These are phyloP conservation scores for Hippocampus kuda DNA, from an alignment of 2,797 vertebrate species.

Conservation along the genomic window DNA sequence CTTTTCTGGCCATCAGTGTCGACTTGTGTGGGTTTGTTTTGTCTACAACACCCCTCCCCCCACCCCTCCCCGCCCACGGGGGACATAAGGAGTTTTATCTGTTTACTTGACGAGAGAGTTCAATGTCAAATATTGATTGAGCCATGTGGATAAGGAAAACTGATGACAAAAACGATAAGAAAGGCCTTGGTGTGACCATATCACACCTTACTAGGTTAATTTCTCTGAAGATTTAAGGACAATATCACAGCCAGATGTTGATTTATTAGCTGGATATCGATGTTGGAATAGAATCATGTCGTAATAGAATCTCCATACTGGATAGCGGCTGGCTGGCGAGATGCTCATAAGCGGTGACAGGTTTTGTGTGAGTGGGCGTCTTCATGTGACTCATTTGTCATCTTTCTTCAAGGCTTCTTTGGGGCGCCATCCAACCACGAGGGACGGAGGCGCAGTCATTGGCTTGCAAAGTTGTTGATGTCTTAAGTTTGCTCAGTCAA, in stretches of 20 bases:
- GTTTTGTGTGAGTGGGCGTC: slow-evolving; percentile 56
- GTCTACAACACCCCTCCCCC: slow-evolving; percentile 37
- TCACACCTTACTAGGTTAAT: slow-evolving; percentile 5
- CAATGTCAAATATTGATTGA: slow-evolving; percentile 33
- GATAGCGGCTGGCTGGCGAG: slow-evolving; percentile 38
- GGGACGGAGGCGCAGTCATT: slow-evolving; percentile 32
- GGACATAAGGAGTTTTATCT: slow-evolving; percentile 28
- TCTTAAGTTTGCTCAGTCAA: slow-evolving; percentile 21
- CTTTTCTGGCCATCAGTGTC: slow-evolving; percentile 34
- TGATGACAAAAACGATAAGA: slow-evolving; percentile 7
- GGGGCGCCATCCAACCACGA: slow-evolving; percentile 49
- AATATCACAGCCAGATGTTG: slow-evolving; percentile 31
- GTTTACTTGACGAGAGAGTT: slow-evolving; percentile 28
- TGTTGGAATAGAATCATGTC: slow-evolving; percentile 32
- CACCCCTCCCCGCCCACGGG: neutral
- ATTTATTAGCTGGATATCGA: slow-evolving; percentile 20
- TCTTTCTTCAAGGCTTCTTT: slow-evolving; percentile 61
- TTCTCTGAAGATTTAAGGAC: slow-evolving; percentile 15
- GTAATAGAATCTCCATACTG: slow-evolving; percentile 21
- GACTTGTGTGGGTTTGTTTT: slow-evolving; percentile 42
- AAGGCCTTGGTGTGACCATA: slow-evolving; percentile 11
- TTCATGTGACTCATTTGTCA: slow-evolving; percentile 64
- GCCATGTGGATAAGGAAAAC: slow-evolving; percentile 13
- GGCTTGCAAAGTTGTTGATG: slow-evolving; percentile 33
- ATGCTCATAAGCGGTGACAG: slow-evolving; percentile 61